A percentile compares a stretch with the other conserved stretches of the same genome.
Evolutionary conservation across 1,140 invertebrate species (phyloP).

Genomic region (Lepidurus arcticus): DNA sequence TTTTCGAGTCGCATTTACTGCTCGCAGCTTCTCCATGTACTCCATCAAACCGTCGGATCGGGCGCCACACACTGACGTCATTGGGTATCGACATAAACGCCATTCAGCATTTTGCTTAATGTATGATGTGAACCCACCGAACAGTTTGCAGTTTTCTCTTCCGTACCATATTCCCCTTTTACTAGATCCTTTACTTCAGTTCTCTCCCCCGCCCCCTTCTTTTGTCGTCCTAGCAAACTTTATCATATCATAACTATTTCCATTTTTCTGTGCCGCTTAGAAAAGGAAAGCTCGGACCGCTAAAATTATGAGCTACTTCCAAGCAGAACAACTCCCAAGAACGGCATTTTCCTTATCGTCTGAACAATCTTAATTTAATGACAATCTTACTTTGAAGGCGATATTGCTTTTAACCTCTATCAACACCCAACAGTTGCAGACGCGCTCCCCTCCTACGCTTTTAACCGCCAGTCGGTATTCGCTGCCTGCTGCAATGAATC

Average conservation of each 20-base stretch:
- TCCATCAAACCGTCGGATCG: slow-evolving; percentile 2
- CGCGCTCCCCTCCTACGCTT: background rate
- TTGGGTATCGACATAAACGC: background rate
- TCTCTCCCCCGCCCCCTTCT: too few species aligned
- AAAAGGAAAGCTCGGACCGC: too few species aligned
- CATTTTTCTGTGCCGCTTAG: too few species aligned
- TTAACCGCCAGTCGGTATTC: background rate
- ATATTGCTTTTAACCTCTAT: background rate
- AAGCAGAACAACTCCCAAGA: too few species aligned
- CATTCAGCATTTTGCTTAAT: background rate
- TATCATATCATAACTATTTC: too few species aligned
- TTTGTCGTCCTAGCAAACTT: too few species aligned
- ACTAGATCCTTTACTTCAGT: too few species aligned
- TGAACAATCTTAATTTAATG: background rate
- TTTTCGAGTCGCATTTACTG: background rate
- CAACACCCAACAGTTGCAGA: background rate
- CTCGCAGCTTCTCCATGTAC: slow-evolving; percentile 8
- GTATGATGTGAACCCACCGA: background rate
- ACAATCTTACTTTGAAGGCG: background rate
- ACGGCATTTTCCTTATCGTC: too few species aligned
- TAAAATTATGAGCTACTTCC: too few species aligned
- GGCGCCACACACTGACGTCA: background rate
- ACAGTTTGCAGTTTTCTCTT: background rate
- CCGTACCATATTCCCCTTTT: background rate
- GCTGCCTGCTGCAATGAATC: background rate